Percentiles rank a stretch among this genome's conserved stretches.
These are phyloP conservation scores for Aplochiton taeniatus DNA, from an alignment of 2,797 vertebrate species.

Conservation along the genomic window DNA sequence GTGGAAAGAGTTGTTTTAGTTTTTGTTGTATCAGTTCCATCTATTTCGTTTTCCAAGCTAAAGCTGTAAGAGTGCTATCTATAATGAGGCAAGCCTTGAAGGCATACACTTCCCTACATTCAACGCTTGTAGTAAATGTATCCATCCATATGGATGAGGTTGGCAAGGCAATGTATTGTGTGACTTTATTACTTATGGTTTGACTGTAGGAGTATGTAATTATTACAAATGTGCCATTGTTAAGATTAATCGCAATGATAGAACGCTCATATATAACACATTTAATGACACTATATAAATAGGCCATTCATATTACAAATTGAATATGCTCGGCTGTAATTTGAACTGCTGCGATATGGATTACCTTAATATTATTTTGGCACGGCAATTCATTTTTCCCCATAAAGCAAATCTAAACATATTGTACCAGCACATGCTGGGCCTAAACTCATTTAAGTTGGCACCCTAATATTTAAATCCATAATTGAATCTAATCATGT, in stretches of 20 bases:
- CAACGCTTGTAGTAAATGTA: no score
- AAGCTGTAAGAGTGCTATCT: no score
- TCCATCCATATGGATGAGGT: no score
- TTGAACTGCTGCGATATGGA: conserved; percentile 55
- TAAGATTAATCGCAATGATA: conserved; percentile 52
- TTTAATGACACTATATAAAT: conserved; percentile 49
- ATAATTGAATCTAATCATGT: conserved; percentile 47
- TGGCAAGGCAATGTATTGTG: conserved; percentile 6
- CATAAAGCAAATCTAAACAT: conserved; percentile 42
- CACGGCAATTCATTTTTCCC: conserved; percentile 47
- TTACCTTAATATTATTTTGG: conserved; percentile 34
- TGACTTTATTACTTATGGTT: conserved; percentile 30
- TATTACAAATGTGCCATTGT: conserved; percentile 60
- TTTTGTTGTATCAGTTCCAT: no score
- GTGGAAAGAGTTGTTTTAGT: no score
- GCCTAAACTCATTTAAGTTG: conserved; percentile 47
- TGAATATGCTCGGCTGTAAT: conserved; percentile 46
- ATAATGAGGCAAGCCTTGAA: no score
- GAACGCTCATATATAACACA: conserved; percentile 50
- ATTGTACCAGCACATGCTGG: conserved; percentile 24
- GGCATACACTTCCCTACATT: no score
- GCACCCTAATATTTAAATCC: conserved; percentile 41
- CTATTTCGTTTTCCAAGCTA: no score
- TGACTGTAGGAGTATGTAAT: conserved; percentile 42
- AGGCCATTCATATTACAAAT: conserved; percentile 47